phyloP scores from a whole-genome alignment of 2,797 vertebrate genomes.

The Bradypus variegatus region DNA sequence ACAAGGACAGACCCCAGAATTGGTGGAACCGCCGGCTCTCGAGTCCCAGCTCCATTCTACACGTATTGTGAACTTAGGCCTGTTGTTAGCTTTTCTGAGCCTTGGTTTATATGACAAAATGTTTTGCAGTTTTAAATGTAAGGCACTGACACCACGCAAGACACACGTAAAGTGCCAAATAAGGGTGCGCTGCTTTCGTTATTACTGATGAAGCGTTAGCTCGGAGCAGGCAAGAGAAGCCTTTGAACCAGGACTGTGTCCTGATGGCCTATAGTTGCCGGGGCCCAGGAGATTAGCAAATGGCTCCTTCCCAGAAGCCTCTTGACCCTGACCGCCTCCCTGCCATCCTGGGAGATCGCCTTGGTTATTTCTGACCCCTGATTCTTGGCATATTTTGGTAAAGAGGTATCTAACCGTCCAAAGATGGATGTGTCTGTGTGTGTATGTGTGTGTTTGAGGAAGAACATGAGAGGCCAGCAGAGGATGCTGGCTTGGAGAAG shows the following conservation, averaged over 20 bases:
- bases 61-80: background rate
- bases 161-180: too few relatives aligned
- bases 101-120: background rate
- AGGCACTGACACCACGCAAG: background rate
- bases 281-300: background rate
- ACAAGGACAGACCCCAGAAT: rapidly evolving
- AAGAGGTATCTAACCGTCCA: background rate
- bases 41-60: background rate
- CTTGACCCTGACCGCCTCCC: background rate
- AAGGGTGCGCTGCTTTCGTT: background rate
- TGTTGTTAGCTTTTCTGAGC: background rate
- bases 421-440: background rate
- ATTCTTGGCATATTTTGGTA: background rate
- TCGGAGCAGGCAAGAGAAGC: background rate
- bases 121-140: background rate
- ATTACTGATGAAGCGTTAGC: background rate
- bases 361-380: background rate
- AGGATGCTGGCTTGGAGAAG: background rate
- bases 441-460: background rate
- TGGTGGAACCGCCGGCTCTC: background rate
- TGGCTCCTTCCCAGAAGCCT: background rate
- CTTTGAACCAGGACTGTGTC: rapidly evolving
- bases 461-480: background rate
- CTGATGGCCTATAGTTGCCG: rapidly evolving
- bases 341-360: background rate